Conservation (phyloP, 2,888 invertebrate species). For the Dysmachus trigonus region DNA sequence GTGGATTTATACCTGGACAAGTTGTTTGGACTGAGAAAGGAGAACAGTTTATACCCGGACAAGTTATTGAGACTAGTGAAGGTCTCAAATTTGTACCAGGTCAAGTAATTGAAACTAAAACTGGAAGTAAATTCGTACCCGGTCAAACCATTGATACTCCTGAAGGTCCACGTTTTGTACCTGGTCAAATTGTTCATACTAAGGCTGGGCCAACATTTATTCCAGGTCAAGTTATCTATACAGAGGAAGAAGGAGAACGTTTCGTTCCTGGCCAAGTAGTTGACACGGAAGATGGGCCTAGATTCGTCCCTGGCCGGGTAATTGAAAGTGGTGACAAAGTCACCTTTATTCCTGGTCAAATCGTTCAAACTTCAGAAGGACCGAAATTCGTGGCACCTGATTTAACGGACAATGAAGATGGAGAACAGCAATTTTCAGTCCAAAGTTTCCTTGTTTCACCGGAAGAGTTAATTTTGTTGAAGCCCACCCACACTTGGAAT, state of each 20-base stretch:
- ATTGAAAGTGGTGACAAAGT: conserved; percentile 76
- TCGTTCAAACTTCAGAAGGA: conserved; percentile 77
- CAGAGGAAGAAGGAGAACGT: conserved; percentile 66
- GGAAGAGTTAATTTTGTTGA: conserved; percentile 64
- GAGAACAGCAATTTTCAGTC: conserved; percentile 73
- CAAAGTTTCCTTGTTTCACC: conserved; percentile 72
- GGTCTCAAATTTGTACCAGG: conserved; percentile 80
- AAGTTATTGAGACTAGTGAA: conserved; percentile 75
- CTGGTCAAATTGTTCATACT: conserved; percentile 79
- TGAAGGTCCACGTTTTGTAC: conserved; percentile 79
- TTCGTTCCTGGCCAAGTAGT: conserved; percentile 75
- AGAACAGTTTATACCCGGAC: conserved; percentile 76
- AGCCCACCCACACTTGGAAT: conserved; percentile 59
- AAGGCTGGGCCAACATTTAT: conserved; percentile 80
- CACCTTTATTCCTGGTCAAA: conserved; percentile 82
- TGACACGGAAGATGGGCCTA: conserved; percentile 75
- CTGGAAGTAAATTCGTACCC: conserved; percentile 76
- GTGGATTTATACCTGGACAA: conserved; percentile 75
- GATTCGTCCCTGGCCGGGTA: conserved; percentile 78
- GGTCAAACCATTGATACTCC: conserved; percentile 78
- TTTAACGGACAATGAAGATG: conserved; percentile 72
- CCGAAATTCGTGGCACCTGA: conserved; percentile 76
- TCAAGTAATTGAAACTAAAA: conserved; percentile 75
- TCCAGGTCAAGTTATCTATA: conserved; percentile 76
- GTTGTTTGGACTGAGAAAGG: conserved; percentile 75